Evolutionary conservation across 2,888 invertebrate genomes (phyloP), one percentile per base, ranked within the genome.

Genomic region (Cheilosia pagana): DNA sequence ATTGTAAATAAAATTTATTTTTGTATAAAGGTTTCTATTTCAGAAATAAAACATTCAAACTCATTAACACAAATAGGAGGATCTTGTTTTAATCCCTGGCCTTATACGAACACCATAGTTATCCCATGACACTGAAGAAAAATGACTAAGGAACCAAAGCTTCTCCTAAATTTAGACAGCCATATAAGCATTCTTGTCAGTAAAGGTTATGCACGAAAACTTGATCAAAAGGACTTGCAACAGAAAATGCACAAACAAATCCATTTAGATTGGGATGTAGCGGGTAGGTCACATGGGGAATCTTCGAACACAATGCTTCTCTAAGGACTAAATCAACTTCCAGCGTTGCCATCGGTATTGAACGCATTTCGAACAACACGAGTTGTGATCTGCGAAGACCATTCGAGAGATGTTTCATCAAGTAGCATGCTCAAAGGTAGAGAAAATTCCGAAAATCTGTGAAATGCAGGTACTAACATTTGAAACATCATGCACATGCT

Each of bases 61-160:
- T n/a, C n/a, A n/a, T n/a, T n/a, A n/a, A n/a, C n/a, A n/a, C n/a
- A n/a, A n/a, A n/a, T n/a, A n/a, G n/a, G n/a, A n/a, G n/a, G n/a
- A n/a, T n/a, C n/a, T n/a, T n/a, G n/a, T n/a, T n/a, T n/a, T n/a
- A n/a, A n/a, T n/a, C n/a, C n/a, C n/a, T n/a, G n/a, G n/a, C n/a
- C n/a, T n/a, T n/a, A n/a, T n/a, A n/a, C n/a, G n/a, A n/a, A n/a
- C n/a, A n/a, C n/a, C n/a, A 67, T 28, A 68, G 48, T 31, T 67
- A 35, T 16, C 16, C 57, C 31, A 87, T 81, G 68, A 87, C 87
- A n/a, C 63, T 59, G 14, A 45, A 75, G 65, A 59, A 87, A 78
- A 63, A 53, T 91, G 8, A 62, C 89, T 7, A 79, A 85, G 8
- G 90, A 90, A 1, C 89, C 90, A 0, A 90, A 90, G 65, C 63